These are phyloP conservation scores for Heliconius congener DNA, from an alignment of 1,140 invertebrate genomes.

Conservation along the genomic window DNA sequence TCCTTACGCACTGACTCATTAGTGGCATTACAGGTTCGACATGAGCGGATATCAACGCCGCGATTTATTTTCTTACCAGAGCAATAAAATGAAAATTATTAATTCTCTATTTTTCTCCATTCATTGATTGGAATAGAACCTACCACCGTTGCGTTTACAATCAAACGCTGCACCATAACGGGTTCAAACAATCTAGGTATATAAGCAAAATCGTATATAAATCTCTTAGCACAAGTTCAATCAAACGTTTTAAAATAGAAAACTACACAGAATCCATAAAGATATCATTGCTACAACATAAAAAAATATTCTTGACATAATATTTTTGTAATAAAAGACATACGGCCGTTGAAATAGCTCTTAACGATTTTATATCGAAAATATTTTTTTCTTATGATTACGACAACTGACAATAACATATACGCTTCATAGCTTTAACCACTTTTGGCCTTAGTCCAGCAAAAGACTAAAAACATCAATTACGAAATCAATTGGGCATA, in stretches of 20 bases:
- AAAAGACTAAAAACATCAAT: conserved; percentile 3
- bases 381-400: conserved; percentile 2
- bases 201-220: no score
- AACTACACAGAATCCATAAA: not conserved
- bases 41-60: no score
- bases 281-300: not conserved
- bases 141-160: no score
- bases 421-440: not conserved
- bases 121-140: no score
- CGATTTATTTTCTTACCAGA: no score
- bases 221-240: not conserved
- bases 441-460: conserved; percentile 20
- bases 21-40: no score
- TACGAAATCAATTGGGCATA: not conserved
- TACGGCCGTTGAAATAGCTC: not conserved
- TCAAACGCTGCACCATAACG: no score
- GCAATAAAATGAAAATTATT: no score
- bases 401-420: not conserved
- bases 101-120: no score
- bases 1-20: no score
- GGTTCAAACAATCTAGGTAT: not conserved
- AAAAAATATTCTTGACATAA: conserved; percentile 9
- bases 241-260: not conserved
- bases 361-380: not conserved
- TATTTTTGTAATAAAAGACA: conserved; percentile 6